Percentiles rank a stretch among this genome's conserved stretches.
Evolutionary conservation across 2,113 vertebrate species (phyloP).

Genomic region (Alethe diademata): DNA sequence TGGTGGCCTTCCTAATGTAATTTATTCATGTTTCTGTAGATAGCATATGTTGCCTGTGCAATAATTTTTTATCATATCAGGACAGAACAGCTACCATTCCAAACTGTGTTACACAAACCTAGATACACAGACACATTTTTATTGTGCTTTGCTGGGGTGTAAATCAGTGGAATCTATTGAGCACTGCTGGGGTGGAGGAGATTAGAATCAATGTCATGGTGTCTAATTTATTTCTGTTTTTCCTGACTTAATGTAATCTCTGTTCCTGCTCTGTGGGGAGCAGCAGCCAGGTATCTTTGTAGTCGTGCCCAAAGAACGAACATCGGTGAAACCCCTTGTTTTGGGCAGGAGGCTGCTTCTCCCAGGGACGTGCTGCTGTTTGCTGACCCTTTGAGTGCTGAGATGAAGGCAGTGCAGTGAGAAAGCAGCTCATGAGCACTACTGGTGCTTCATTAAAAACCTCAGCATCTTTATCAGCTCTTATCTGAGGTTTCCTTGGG

Average conservation of each 20-base stretch:
- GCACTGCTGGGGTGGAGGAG: conserved; percentile 21
- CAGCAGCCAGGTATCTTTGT: conserved; percentile 31
- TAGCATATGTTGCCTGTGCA: conserved; percentile 61
- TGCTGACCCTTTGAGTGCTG: not conserved
- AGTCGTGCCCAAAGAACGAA: not conserved
- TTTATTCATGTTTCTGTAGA: conserved; percentile 71
- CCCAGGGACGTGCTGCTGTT: not conserved
- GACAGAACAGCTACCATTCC: conserved; percentile 31
- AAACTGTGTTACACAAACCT: conserved; percentile 50
- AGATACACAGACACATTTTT: conserved; percentile 32
- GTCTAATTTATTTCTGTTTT: conserved; percentile 60
- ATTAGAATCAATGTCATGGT: conserved; percentile 28
- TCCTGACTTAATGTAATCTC: conserved; percentile 35
- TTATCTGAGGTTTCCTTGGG: not conserved
- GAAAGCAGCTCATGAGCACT: not conserved
- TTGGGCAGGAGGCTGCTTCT: not conserved
- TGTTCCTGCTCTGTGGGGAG: not conserved
- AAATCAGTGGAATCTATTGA: not conserved
- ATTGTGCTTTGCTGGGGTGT: conserved; percentile 31
- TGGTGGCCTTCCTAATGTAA: conserved; percentile 63
- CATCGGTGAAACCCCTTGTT: not conserved
- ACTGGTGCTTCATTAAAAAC: not conserved
- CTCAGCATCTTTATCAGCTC: not conserved
- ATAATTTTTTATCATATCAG: conserved; percentile 52
- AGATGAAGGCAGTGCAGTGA: not conserved